Base-by-base conservation (phyloP, 1,140 invertebrate species). In the Brachionus calyciflorus region DNA sequence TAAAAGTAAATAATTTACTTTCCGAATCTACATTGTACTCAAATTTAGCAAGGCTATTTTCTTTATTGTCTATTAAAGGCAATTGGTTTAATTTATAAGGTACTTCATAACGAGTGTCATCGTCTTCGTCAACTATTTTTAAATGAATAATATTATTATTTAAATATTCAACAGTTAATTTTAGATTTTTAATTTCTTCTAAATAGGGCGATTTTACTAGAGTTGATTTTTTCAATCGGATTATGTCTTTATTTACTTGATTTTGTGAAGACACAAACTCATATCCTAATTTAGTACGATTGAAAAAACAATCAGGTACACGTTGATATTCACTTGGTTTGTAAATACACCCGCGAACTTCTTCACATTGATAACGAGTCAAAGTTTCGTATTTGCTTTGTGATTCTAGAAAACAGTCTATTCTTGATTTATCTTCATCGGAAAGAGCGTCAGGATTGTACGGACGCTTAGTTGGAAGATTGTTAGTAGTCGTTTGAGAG, bases 101-200 rank as follows among this genome's bases (percentile, higher is more conserved):
- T n/a, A 76, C 37, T 57, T 76, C 73, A 41, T 76, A 76, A 21
- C 73, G 28, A 9, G 26, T 37, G 6, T 10, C 26, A 26, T 76
- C 40, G 28, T 46, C 40, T 1, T 37, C 17, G 44, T 65, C 60
- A 9, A 44, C 37, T 44, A 65, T 65, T 53, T 73, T 73, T 24
- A 73, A 44, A 73, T 73, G 46, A 0, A 73, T 19, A 3, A 73
- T 4, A 51, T 73, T 73, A 21, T 73, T 28, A 6, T 5, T 46
- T 41, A 73, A 76, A 41, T 76, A 76, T 41, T 76, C 49, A 57
- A 57, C 73, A 46, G 49, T 55, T n/a, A 76, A 19, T 30, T 30
- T 48, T 9, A 76, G 28, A 30, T 76, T 44, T 41, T 76, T 33
- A 1, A 76, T 76, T n/a, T 41, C 49, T 55, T 76, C 55, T 14